Conservation (phyloP, 2,797 vertebrate genomes). For the Melanotaenia maccullochi region DNA sequence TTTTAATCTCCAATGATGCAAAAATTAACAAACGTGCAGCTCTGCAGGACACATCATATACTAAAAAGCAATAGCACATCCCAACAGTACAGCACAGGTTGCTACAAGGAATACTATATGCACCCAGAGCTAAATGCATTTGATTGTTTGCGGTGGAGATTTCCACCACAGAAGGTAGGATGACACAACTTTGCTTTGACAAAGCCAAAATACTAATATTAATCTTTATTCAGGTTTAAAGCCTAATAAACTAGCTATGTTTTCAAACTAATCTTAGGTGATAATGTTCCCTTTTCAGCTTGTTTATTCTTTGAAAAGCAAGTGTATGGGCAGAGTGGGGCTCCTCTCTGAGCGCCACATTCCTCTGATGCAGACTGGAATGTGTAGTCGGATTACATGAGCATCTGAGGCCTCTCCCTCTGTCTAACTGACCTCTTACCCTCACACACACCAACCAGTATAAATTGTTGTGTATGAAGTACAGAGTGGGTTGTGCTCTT, state of each 20-base stretch:
- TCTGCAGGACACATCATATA: not conserved
- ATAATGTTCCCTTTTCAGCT: slow-evolving; percentile 1
- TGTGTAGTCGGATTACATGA: slow-evolving; percentile 68
- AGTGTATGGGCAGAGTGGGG: slow-evolving; percentile 23
- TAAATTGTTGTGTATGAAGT: slow-evolving; percentile 26
- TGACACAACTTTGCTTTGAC: not conserved
- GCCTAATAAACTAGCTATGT: not conserved
- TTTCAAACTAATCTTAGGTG: slow-evolving; percentile 4
- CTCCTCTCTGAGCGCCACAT: slow-evolving; percentile 56
- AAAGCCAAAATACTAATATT: too few species aligned
- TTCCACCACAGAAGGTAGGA: not conserved
- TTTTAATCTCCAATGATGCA: not conserved
- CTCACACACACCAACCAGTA: slow-evolving; percentile 51
- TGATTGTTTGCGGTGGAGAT: not conserved
- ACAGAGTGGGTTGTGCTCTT: slow-evolving; percentile 34
- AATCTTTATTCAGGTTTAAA: too few species aligned
- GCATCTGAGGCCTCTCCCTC: slow-evolving; percentile 64
- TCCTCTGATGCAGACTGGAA: slow-evolving; percentile 66
- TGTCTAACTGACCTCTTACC: slow-evolving; percentile 47
- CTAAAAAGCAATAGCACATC: not conserved
- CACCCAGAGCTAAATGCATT: not conserved
- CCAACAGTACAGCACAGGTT: not conserved
- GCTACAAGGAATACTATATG: not conserved
- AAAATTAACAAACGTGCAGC: not conserved
- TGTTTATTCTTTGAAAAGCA: slow-evolving; percentile 21